Evolutionary conservation across 1,140 invertebrate species (phyloP).

Genomic region (Steinernema khuongi): DNA sequence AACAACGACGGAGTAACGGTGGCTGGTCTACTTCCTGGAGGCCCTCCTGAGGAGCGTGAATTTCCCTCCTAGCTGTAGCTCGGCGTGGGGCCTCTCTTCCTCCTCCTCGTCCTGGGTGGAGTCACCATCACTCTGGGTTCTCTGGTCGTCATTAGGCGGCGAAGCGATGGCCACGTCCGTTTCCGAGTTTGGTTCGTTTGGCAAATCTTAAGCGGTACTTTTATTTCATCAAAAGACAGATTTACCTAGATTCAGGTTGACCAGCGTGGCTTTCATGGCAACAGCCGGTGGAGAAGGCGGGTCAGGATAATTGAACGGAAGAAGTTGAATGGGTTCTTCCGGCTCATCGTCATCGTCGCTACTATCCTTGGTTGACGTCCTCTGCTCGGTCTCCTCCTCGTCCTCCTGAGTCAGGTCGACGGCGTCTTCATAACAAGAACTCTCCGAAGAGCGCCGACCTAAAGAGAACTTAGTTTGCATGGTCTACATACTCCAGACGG

Average conservation of each 20-base stretch:
- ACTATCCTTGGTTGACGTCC: too few relatives aligned
- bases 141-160: neutral
- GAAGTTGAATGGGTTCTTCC: neutral
- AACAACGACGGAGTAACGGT: too few relatives aligned
- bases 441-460: neutral
- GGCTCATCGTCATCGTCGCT: too few relatives aligned
- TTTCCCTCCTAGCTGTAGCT: too few relatives aligned
- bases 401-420: neutral
- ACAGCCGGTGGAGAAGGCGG: neutral
- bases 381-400: neutral
- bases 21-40: too few relatives aligned
- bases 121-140: neutral
- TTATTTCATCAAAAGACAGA: neutral
- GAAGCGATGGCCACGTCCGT: neutral
- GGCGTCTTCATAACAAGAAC: neutral
- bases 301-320: neutral
- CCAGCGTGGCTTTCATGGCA: neutral
- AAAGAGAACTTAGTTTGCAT: neutral
- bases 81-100: too few relatives aligned
- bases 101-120: neutral
- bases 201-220: constrained; percentile 7
- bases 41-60: too few relatives aligned
- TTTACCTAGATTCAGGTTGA: neutral
- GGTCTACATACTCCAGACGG: neutral
- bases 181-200: neutral